A percentile compares a stretch with the other conserved stretches of the same genome.
Conservation (phyloP, 2,113 vertebrate genomes). For the Urocolius indicus region DNA sequence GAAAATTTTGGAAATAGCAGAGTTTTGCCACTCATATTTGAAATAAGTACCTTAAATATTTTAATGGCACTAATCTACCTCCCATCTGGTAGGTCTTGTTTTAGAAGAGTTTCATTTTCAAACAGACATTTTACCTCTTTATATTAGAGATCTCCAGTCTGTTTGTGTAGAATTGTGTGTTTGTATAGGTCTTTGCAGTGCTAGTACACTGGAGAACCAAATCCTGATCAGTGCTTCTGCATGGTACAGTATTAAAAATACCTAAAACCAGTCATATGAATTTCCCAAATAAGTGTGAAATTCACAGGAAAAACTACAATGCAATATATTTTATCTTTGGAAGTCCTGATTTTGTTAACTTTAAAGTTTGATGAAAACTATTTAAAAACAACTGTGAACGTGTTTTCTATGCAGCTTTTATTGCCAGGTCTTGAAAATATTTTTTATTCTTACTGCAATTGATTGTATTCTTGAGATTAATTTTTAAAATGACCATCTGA, state of each 20-base stretch:
- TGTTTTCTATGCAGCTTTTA: conserved; percentile 44
- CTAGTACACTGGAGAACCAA: neutral
- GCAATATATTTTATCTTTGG: conserved; percentile 10
- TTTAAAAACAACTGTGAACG: conserved; percentile 48
- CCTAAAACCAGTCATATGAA: neutral
- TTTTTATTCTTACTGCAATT: conserved; percentile 20
- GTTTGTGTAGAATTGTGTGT: neutral
- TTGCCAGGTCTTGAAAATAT: neutral
- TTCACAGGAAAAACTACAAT: conserved; percentile 25
- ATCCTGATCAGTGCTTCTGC: neutral
- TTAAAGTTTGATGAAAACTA: neutral
- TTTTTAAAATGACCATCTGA: neutral
- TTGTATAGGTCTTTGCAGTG: neutral
- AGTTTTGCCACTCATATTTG: neutral
- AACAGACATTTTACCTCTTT: conserved; percentile 4
- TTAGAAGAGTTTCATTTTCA: conserved; percentile 18
- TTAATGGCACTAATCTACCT: conserved; percentile 58
- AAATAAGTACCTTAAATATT: conserved; percentile 46
- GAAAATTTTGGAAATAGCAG: neutral
- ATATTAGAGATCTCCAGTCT: neutral
- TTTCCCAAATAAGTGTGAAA: conserved; percentile 30
- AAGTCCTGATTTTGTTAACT: conserved; percentile 10
- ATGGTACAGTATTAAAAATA: conserved; percentile 61
- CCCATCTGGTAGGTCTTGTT: conserved; percentile 39
- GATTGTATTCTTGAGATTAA: conserved; percentile 21